Base-by-base conservation (phyloP, 1,140 invertebrate genomes). In the Nautilus pompilius region DNA sequence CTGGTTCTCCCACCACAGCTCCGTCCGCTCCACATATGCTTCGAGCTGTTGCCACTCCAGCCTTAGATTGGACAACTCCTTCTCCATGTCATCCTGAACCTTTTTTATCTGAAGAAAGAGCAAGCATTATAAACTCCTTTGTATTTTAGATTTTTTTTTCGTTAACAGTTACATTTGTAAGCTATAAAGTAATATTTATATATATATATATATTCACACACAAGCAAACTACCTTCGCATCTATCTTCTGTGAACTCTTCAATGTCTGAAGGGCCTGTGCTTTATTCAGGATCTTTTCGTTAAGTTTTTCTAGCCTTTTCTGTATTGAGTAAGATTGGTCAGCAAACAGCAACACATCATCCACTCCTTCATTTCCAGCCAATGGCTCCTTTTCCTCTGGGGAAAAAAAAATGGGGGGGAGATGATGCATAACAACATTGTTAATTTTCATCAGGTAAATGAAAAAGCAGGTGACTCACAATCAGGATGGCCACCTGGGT, bases 1-100 rank as follows among this genome's bases (percentile, higher is more conserved):
- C 59, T 94, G 84, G 80, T 95, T 91, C 69, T 93, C 90, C 2
- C 89, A 90, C 93, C 93, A 96, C 53, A 89, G 88, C 82, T 93
- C 91, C 0, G 92, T 94, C 36, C 92, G 86, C n/a, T 88, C 87
- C 32, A 95, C 85, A 82, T 95, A 92, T 1, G 89, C 89, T 77
- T 94, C 91, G 15, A 94, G 77, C 63, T 91, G 87, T 59, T 89
- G 81, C 74, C 90, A 89, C 71, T 94, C 92, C 2, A 87, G 87
- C 58, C 90, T 88, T 36, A 95, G 81, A 78, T 88, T 88, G 69
- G 91, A 90, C 60, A 94, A 89, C 79, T 95, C 92, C 74, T 89
- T 89, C 51, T 91, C 90, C 33, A 96, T 81, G 24, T 81, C 76
- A 15, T 77, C 74, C 29, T 73, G 67, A 20, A 80, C 63, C 68